Evolutionary conservation across 2,113 vertebrate species (phyloP).

Genomic region (Castor canadensis): DNA sequence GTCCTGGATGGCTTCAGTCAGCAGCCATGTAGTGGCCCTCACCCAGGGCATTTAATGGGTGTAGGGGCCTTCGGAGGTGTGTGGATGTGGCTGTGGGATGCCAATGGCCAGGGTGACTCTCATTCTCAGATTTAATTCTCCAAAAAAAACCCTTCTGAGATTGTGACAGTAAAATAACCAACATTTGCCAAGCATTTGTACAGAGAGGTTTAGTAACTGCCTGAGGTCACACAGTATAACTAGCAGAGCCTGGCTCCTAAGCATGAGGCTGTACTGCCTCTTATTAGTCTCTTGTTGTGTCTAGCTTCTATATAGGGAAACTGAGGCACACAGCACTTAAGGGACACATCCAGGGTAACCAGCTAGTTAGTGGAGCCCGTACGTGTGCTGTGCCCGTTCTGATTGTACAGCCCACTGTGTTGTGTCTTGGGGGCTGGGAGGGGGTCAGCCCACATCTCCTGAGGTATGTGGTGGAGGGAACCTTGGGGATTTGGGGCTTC

Average conservation of each 20-base stretch:
- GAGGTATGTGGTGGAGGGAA: not conserved
- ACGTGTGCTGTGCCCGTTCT: not conserved
- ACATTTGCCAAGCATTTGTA: not conserved
- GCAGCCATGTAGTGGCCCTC: fast-evolving
- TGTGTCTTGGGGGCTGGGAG: not conserved
- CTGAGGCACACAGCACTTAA: not conserved
- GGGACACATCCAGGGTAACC: not conserved
- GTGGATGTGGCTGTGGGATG: not conserved
- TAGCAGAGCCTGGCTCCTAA: not conserved
- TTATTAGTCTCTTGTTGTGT: not conserved
- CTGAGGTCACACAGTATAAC: not conserved
- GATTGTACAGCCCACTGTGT: not conserved
- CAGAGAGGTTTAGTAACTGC: not conserved
- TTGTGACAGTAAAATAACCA: not conserved
- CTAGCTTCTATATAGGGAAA: not conserved
- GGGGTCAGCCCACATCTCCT: not conserved
- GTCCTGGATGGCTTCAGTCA: not conserved
- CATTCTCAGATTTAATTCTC: not conserved
- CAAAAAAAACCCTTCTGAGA: not conserved
- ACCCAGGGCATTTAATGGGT: not conserved
- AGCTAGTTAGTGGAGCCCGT: not conserved
- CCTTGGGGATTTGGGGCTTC: fast-evolving
- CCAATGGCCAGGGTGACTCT: not conserved
- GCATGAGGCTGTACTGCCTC: not conserved
- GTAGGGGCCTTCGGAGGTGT: not conserved